phyloP scores from a whole-genome alignment of 1,140 invertebrate genomes.

The Lordiphosa stackelbergi region DNA sequence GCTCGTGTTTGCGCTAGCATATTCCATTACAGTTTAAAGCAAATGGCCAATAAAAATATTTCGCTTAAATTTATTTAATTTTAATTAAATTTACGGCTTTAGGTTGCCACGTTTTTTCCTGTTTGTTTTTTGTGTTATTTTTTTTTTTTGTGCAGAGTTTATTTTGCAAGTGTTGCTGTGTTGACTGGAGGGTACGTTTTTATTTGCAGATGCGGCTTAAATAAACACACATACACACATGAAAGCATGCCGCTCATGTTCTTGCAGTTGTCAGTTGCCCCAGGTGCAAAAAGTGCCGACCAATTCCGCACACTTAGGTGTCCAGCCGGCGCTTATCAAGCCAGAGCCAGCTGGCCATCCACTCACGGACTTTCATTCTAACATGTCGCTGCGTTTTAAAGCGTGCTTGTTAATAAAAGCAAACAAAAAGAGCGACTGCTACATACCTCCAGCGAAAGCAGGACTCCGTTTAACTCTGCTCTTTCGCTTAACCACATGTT shows the following conservation, averaged over 20 bases:
- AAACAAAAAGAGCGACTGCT: conserved; percentile 33
- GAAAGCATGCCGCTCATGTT: not conserved
- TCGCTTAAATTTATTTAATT: conserved; percentile 61
- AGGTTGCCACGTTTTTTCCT: conserved; percentile 17
- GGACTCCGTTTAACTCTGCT: not conserved
- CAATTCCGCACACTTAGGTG: conserved; percentile 1
- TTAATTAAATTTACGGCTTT: conserved; percentile 57
- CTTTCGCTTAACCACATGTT: conserved; percentile 53
- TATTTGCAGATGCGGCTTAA: conserved; percentile 44
- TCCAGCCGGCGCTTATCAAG: conserved; percentile 32
- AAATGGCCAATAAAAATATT: conserved; percentile 62
- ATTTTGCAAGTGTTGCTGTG: conserved; percentile 10
- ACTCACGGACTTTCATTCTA: conserved; percentile 44
- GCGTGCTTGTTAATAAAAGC: conserved; percentile 37
- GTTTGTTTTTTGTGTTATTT: conserved; percentile 1
- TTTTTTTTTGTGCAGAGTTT: conserved; percentile 8
- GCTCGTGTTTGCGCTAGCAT: conserved; percentile 18
- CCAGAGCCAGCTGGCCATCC: conserved; percentile 15
- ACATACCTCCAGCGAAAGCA: conserved; percentile 2
- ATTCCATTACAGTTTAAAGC: conserved; percentile 12
- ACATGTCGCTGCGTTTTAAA: conserved; percentile 37
- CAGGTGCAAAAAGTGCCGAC: conserved; percentile 1
- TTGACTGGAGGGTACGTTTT: conserved; percentile 7
- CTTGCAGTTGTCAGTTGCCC: conserved; percentile 35
- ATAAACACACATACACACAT: conserved; percentile 43